phyloP scores from a whole-genome alignment of 2,888 invertebrate genomes.

The Bhutanitis thaidina region DNA sequence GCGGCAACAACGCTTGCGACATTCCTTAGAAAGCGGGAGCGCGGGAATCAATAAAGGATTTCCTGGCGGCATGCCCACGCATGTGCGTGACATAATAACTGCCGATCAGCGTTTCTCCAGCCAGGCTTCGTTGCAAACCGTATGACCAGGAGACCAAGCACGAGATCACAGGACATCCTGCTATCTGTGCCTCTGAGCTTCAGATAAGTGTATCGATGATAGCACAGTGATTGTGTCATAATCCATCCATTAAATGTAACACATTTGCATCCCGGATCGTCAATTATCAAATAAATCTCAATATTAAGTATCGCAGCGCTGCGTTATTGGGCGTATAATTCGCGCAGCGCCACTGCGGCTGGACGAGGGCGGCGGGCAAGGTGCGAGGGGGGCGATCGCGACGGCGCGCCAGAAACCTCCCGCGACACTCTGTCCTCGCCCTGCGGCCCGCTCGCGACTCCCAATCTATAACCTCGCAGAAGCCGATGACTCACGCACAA shows the following conservation, averaged over 20 bases:
- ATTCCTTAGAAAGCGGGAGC: conserved; percentile 75
- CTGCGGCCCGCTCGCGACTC: conserved; percentile 44
- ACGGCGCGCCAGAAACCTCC: conserved; percentile 39
- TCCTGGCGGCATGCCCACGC: conserved; percentile 78
- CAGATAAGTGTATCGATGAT: background rate
- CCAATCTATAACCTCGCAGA: conserved; percentile 35
- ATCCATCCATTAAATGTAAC: conserved; percentile 19
- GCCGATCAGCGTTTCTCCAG: conserved; percentile 27
- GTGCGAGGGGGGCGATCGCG: conserved; percentile 38
- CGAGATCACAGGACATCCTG: background rate
- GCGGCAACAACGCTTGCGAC: conserved; percentile 71
- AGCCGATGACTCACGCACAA: conserved; percentile 52
- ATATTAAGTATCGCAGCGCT: conserved; percentile 67
- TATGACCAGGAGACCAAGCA: background rate
- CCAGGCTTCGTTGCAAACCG: background rate
- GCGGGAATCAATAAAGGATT: conserved; percentile 80
- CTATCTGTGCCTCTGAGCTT: background rate
- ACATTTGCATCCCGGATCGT: conserved; percentile 50
- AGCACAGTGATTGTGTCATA: background rate
- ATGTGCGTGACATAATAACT: conserved; percentile 63
- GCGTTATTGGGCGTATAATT: conserved; percentile 78
- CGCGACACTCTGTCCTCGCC: conserved; percentile 52
- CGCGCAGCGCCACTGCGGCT: conserved; percentile 76
- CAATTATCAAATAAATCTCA: conserved; percentile 70
- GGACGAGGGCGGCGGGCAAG: conserved; percentile 39